Evolutionary conservation across 2,888 invertebrate species (phyloP).

Genomic region (Calameuta filiformis): DNA sequence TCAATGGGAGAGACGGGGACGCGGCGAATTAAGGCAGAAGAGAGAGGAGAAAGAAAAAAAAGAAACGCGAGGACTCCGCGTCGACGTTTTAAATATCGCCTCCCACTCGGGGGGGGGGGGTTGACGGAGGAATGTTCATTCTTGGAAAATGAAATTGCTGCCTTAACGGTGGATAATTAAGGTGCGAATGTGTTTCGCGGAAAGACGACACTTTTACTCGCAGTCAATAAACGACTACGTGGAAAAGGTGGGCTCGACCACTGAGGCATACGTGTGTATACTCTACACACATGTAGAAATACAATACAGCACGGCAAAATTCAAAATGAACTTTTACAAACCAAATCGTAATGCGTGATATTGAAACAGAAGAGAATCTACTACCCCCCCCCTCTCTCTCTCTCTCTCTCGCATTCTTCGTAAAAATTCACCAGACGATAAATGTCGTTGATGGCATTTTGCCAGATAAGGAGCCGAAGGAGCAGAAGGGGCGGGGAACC

Average conservation of each 20-base stretch:
- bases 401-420: background rate
- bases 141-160: background rate
- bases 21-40: no score
- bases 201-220: background rate
- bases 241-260: background rate
- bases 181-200: background rate
- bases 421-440: background rate
- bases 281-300: no score
- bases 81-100: background rate
- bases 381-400: background rate
- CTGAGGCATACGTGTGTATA: background rate
- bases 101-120: background rate
- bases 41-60: background rate
- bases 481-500: background rate
- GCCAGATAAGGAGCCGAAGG: background rate
- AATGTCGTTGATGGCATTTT: background rate
- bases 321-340: no score
- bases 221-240: background rate
- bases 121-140: background rate
- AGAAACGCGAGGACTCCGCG: background rate
- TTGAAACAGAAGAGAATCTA: background rate
- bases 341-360: background rate
- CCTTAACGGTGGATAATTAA: background rate
- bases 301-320: no score
- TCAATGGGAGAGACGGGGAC: no score